phyloP scores from a whole-genome alignment of 2,888 invertebrate species.

The Sphaeridia pumilis region DNA sequence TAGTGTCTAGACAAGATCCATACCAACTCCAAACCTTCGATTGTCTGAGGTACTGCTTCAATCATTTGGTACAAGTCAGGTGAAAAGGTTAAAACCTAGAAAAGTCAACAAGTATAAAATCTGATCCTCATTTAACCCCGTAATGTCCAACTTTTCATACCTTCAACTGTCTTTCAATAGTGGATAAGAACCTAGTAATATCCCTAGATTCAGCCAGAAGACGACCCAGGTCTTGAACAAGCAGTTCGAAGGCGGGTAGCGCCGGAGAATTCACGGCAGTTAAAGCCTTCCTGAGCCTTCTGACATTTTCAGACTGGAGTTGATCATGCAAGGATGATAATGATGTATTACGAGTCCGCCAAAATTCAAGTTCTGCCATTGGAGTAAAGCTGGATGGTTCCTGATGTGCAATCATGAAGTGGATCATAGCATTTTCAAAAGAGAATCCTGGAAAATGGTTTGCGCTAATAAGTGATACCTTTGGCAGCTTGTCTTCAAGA shows the following conservation, averaged over 20 bases:
- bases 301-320: conserved; percentile 57
- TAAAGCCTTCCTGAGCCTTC: conserved; percentile 50
- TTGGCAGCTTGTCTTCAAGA: conserved; percentile 38
- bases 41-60: conserved; percentile 61
- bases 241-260: conserved; percentile 49
- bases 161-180: conserved; percentile 60
- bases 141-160: too few species aligned
- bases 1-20: conserved; percentile 84
- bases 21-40: conserved; percentile 75
- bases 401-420: conserved; percentile 37
- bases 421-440: background rate
- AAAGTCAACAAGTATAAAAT: background rate
- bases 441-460: background rate
- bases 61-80: conserved; percentile 59
- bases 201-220: conserved; percentile 61
- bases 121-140: background rate
- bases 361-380: conserved; percentile 71
- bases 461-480: too few species aligned
- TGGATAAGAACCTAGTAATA: conserved; percentile 63
- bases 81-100: conserved; percentile 45
- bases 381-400: conserved; percentile 60
- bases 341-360: conserved; percentile 68
- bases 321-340: conserved; percentile 69
- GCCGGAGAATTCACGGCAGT: conserved; percentile 47
- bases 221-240: conserved; percentile 52